A percentile compares a stretch with the other conserved stretches of the same genome.
Evolutionary conservation across 1,140 invertebrate species (phyloP).

Genomic region (Drosophila guanche): DNA sequence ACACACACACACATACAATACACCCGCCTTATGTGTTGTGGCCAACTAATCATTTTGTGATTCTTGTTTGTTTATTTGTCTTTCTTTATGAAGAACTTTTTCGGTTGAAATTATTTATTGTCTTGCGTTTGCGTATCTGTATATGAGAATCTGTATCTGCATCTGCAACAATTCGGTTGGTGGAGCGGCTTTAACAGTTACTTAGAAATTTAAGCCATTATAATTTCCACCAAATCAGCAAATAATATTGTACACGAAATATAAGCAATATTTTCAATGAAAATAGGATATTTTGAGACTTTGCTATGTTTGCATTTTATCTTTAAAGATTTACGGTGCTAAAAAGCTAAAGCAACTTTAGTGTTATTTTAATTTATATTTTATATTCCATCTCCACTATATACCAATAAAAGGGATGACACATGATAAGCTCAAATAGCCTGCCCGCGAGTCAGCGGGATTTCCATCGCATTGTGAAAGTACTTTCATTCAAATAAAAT

Average conservation of each 20-base stretch:
- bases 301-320: neutral
- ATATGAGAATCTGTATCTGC: slow-evolving; percentile 16
- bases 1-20: slow-evolving; percentile 23
- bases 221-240: slow-evolving; percentile 22
- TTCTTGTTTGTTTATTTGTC: slow-evolving; percentile 69
- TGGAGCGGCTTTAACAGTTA: slow-evolving; percentile 15
- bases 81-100: slow-evolving; percentile 55
- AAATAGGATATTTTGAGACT: neutral
- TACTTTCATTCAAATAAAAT: slow-evolving; percentile 14
- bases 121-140: slow-evolving; percentile 25
- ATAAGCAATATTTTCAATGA: no score
- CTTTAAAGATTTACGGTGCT: no score
- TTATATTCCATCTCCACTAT: no score
- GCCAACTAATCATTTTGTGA: slow-evolving; percentile 73
- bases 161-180: slow-evolving; percentile 11
- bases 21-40: slow-evolving; percentile 48
- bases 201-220: slow-evolving; percentile 26
- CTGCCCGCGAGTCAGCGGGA: neutral
- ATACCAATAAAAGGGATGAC: no score
- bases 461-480: slow-evolving; percentile 1
- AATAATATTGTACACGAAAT: neutral
- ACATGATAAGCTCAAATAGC: no score
- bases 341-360: no score
- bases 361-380: no score
- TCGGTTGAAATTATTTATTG: slow-evolving; percentile 70